Conservation (phyloP, 2,113 vertebrate genomes). For the Eolophus roseicapilla region DNA sequence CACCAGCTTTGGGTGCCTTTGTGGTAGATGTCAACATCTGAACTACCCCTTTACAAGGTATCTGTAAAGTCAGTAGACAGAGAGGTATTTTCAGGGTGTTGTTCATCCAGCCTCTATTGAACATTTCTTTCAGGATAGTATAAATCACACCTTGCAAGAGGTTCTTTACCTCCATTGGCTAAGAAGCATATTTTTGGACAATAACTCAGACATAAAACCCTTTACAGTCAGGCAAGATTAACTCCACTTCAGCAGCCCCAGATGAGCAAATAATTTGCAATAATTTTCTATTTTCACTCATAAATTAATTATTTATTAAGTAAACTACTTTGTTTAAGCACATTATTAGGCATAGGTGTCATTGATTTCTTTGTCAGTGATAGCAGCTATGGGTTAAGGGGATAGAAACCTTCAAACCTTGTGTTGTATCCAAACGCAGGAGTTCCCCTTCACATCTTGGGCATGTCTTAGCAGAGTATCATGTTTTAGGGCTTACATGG, state of each 20-base stretch:
- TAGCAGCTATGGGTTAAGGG: neutral
- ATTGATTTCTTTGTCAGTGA: neutral
- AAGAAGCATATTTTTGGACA: neutral
- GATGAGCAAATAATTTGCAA: neutral
- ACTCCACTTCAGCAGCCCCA: rapidly evolving
- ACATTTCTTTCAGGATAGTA: neutral
- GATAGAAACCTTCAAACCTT: neutral
- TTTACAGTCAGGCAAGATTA: neutral
- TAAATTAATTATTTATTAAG: neutral
- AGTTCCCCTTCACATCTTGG: neutral
- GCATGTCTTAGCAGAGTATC: slow-evolving; percentile 34
- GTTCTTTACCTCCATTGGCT: neutral
- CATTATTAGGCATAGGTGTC: neutral
- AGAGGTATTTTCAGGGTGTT: neutral
- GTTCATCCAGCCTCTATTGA: neutral
- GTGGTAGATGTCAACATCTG: too few species aligned
- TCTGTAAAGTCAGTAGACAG: neutral
- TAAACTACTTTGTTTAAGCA: neutral
- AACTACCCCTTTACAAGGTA: neutral
- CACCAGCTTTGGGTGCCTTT: neutral
- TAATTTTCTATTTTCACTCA: neutral
- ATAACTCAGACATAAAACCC: neutral
- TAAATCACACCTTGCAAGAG: neutral
- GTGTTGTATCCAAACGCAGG: neutral
- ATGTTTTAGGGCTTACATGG: slow-evolving; percentile 30